These are phyloP conservation scores for Melolontha melolontha DNA, from an alignment of 2,888 invertebrate genomes.

Conservation along the genomic window DNA sequence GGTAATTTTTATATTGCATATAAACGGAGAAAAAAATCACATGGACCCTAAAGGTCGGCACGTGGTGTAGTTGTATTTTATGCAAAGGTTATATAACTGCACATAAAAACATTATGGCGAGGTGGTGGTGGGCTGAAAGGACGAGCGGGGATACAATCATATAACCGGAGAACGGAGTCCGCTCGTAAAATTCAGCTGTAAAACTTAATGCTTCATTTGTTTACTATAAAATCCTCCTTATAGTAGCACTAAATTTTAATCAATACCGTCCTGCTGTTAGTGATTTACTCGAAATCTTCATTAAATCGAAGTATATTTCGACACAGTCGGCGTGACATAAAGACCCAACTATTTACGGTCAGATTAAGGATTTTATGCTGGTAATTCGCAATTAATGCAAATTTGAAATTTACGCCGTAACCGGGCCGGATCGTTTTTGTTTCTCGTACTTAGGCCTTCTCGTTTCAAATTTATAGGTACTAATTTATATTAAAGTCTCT, in stretches of 20 bases:
- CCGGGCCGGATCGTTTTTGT: slow-evolving; percentile 4
- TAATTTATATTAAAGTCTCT: slow-evolving; percentile 22
- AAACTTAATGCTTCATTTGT: slow-evolving; percentile 44
- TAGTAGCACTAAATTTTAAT: slow-evolving; percentile 39
- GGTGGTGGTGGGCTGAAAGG: slow-evolving; percentile 22
- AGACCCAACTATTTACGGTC: slow-evolving; percentile 29
- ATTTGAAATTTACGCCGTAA: slow-evolving; percentile 17
- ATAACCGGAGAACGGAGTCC: slow-evolving; percentile 35
- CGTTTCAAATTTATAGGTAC: slow-evolving; percentile 14
- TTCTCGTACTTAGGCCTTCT: neutral
- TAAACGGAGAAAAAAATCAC: neutral
- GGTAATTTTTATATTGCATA: no score
- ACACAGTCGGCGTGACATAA: neutral
- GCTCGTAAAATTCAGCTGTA: slow-evolving; percentile 40
- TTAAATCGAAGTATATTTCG: slow-evolving; percentile 11
- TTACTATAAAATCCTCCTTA: slow-evolving; percentile 44
- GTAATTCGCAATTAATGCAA: slow-evolving; percentile 32
- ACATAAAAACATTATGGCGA: slow-evolving; percentile 47
- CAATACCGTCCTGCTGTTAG: slow-evolving; percentile 29
- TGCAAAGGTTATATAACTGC: slow-evolving; percentile 46
- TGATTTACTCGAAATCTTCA: slow-evolving; percentile 30
- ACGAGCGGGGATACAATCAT: slow-evolving; percentile 12
- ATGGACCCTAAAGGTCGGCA: slow-evolving; percentile 37
- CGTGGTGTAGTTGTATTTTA: slow-evolving; percentile 43
- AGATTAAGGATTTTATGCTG: slow-evolving; percentile 28